These are phyloP conservation scores for Aspidapion aeneum DNA, from an alignment of 2,888 invertebrate genomes.

Conservation along the genomic window DNA sequence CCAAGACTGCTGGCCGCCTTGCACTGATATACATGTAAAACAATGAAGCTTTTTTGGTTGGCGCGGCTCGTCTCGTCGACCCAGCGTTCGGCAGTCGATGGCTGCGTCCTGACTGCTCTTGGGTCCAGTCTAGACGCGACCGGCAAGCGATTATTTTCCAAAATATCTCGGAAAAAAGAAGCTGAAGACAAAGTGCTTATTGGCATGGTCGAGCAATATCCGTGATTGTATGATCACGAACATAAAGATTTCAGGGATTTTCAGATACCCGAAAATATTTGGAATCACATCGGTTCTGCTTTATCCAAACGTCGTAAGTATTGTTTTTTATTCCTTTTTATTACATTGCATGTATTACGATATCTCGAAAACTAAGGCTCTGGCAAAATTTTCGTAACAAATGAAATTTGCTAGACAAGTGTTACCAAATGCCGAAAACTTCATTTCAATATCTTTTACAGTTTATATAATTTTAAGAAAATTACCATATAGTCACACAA, in stretches of 20 bases:
- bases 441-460: neutral
- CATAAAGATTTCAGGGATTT: neutral
- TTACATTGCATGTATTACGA: neutral
- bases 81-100: too few species aligned
- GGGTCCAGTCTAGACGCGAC: constrained; percentile 4
- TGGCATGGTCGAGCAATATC: neutral
- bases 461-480: neutral
- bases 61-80: too few species aligned
- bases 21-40: too few species aligned
- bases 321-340: neutral
- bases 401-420: neutral
- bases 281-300: neutral
- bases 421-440: neutral
- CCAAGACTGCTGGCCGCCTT: too few species aligned
- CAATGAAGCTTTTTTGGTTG: too few species aligned
- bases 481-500: neutral
- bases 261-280: neutral
- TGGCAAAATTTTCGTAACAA: neutral
- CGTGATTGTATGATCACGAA: neutral
- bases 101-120: too few species aligned
- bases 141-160: neutral
- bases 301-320: neutral
- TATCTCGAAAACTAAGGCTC: neutral
- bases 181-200: neutral
- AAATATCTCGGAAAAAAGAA: neutral